Base-by-base conservation (phyloP, 1,140 invertebrate genomes). In the Nasonia longicornis region DNA sequence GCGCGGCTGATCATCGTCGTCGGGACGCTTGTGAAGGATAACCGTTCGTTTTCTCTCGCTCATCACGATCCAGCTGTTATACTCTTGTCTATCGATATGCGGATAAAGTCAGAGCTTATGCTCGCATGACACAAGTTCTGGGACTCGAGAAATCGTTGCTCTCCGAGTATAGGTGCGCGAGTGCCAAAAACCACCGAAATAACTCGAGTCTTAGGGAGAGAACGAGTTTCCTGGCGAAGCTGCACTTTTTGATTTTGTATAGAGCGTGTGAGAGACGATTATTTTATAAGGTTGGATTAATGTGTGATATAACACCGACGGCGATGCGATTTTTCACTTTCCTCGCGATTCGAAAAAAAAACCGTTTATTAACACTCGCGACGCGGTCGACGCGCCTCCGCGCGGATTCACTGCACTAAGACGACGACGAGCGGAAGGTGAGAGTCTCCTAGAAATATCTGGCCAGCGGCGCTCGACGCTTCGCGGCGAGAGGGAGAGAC, bases 1-100 rank as follows among this genome's bases (percentile, higher is more conserved):
- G 0, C 45, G 45, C 3, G 16, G n/a, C 4, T 35, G 31, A n/a
- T 20, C 26, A n/a, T 63, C 20, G 16, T 87, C 84, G 2, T 83
- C 83, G 16, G 63, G 77, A 26, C 84, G 85, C 63, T 86, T 88
- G 82, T 83, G 80, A 20, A 71, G 85, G 42, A 84, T 86, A 80
- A 84, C 45, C 20, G 82, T 78, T 80, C 82, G 85, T 77, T 84
- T 87, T 73, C 78, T 86, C 29, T 88, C 88, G 82, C 84, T 86
- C 89, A 89, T 90, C 0, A 22, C 12, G 31, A 35, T 35, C 31
- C n/a, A 4, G 6, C 29, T 38, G 6, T 58, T 6, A 12, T 8
- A 26, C 26, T 26, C 26, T 26, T 26, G n/a, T 2, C 12, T 20
- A 8, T 12, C 2, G 16, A 14, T 52, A 1, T 52, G 3, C 0